Base-by-base conservation (phyloP, 2,113 vertebrate genomes). In the Mandrillus leucophaeus region DNA sequence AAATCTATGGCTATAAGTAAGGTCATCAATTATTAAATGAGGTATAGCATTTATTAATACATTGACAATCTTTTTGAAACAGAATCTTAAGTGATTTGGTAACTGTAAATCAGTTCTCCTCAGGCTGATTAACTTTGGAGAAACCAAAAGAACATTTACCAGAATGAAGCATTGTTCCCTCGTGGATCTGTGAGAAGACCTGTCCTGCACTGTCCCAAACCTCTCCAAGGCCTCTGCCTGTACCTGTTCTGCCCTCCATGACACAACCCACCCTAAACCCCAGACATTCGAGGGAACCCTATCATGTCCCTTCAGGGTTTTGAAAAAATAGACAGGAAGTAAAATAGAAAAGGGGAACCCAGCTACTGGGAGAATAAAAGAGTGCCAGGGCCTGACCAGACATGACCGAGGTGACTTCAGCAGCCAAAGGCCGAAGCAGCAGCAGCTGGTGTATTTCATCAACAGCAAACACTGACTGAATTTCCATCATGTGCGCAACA, bases 1-100 rank as follows among this genome's bases (percentile, higher is more conserved):
- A 95, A 95, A 84, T 83, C 87, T 13, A 68, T 78, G 66, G 22
- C 73, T 93, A 32, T 89, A 90, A 84, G 70, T 95, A 94, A 95
- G 43, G 16, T 92, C 97, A 96, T 95, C 75, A 92, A 90, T 92
- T 97, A 85, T 95, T 96, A 95, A 95, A 83, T 90, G 75, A 96
- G 72, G 12, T 88, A 80, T 64, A 57, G 11, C 48, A 89, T 93
- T 85, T 35, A 82, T 61, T 86, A 88, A 96, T 57, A 78, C 38
- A 81, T 9, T 83, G 40, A 32, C 59, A 93, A 55, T 72, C 25
- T 90, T 85, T 97, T 93, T 86, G 27, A 88, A 76, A 92, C 27
- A 78, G 84, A 90, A 52, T 78, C 50, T 85, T 92, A 92, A 97
- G 64, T 88, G 90, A 92, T 93, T 96, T 7, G 4, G 57, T 76